Base-by-base conservation (phyloP, 2,113 vertebrate genomes). In the Nibea albiflora region DNA sequence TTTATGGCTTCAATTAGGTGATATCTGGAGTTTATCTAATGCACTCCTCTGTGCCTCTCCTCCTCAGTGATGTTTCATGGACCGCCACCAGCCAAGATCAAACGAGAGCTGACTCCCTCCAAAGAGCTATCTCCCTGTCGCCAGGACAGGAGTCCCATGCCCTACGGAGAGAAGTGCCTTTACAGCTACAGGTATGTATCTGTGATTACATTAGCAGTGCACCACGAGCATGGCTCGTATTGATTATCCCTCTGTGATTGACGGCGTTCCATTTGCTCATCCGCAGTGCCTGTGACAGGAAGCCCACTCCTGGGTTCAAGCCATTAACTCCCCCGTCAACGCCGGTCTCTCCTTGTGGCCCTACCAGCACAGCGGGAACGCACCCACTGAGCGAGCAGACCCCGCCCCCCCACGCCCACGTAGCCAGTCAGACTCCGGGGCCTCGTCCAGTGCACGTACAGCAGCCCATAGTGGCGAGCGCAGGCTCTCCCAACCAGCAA, bases 101-200 rank as follows among this genome's bases (percentile, higher is more conserved):
- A 99, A 90, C 95, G 98, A 60, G 98, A 99, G 93, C 94, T 96
- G 90, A 96, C 96, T 90, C 96, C 96, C 17, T 96, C 96, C 88
- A 96, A 96, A 0, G 96, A 97, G 89, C 93, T 97, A 78, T 97
- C 96, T 0, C 96, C 97, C 89, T 99, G 98, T 85, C 96, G 95
- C 91, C 97, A 96, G 2, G 96, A 98, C 90, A 94, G 96, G 94
- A 95, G 95, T 93, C 95, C 97, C 35, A 95, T 96, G 89, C 94
- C 93, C 92, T 99, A 97, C 44, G 95, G 96, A 95, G 98, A 99
- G 94, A 99, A 98, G 97, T 99, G 98, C 98, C 98, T 98, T 96
- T 99, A 98, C 96, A 99, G 96, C 94, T 98, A 98, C 95, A 99
- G 98, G 98, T 99, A 92, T 1, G 62, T 71, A 7, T 5, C 4